Conservation (phyloP, 2,113 vertebrate species). For the Prinia subflava region DNA sequence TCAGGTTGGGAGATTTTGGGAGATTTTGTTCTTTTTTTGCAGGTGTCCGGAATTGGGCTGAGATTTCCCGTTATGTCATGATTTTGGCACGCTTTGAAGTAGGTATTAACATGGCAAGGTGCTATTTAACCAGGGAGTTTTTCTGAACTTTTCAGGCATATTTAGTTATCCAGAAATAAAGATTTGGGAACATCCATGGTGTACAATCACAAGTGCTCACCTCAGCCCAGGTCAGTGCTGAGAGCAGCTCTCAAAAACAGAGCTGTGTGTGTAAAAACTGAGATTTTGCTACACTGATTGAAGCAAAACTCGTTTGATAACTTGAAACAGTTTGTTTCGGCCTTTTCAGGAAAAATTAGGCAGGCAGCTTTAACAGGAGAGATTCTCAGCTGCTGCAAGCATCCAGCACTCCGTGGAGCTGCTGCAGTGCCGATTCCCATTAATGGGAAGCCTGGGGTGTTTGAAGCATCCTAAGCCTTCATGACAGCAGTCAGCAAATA, state of each 20-base stretch:
- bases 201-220: background rate
- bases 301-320: background rate
- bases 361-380: background rate
- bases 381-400: background rate
- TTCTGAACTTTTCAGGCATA: background rate
- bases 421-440: background rate
- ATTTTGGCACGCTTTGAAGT: conserved; percentile 57
- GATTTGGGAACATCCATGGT: background rate
- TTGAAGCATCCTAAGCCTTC: background rate
- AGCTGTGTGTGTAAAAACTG: background rate
- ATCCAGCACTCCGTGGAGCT: background rate
- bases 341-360: background rate
- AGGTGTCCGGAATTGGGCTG: conserved; percentile 56
- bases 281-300: background rate
- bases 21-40: background rate
- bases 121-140: background rate
- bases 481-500: background rate
- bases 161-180: background rate
- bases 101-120: background rate
- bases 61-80: conserved; percentile 58
- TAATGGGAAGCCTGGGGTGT: background rate
- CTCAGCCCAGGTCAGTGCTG: background rate
- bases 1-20: background rate
- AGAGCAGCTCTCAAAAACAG: background rate
- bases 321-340: background rate